Conservation (phyloP, 2,797 vertebrate genomes). For the Lateolabrax maculatus region DNA sequence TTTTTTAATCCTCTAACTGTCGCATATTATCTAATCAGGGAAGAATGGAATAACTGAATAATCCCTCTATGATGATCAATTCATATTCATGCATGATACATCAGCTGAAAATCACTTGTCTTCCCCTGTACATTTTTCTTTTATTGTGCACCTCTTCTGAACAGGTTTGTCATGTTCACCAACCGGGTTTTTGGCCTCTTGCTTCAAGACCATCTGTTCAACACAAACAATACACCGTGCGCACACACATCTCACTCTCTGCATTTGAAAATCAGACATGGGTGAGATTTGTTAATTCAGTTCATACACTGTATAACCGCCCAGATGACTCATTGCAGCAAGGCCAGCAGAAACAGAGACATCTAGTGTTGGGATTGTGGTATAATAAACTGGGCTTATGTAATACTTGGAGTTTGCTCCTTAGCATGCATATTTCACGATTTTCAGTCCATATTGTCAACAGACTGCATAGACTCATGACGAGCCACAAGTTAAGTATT, state of each 20-base stretch:
- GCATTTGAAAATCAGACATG: conserved; percentile 47
- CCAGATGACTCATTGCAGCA: conserved; percentile 67
- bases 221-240: not conserved
- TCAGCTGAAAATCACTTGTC: not conserved
- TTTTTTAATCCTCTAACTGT: conserved; percentile 5
- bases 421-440: conserved; percentile 53
- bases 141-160: conserved; percentile 8
- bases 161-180: not conserved
- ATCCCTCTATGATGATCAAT: not conserved
- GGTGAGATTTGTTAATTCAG: conserved; percentile 48
- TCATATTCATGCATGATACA: not conserved
- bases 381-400: conserved; percentile 67
- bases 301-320: conserved; percentile 48
- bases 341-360: conserved; percentile 65
- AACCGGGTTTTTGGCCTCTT: not conserved
- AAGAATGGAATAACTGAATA: not conserved
- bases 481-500: conserved; percentile 32
- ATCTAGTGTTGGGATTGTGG: conserved; percentile 67
- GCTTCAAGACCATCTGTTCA: not conserved
- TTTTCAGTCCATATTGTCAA: conserved; percentile 31
- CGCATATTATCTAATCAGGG: conserved; percentile 31
- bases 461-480: conserved; percentile 27
- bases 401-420: conserved; percentile 73
- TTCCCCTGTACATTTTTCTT: not conserved
- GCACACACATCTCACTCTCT: conserved; percentile 3